Conservation (phyloP, 1,140 invertebrate species). For the Conus betulinus region DNA sequence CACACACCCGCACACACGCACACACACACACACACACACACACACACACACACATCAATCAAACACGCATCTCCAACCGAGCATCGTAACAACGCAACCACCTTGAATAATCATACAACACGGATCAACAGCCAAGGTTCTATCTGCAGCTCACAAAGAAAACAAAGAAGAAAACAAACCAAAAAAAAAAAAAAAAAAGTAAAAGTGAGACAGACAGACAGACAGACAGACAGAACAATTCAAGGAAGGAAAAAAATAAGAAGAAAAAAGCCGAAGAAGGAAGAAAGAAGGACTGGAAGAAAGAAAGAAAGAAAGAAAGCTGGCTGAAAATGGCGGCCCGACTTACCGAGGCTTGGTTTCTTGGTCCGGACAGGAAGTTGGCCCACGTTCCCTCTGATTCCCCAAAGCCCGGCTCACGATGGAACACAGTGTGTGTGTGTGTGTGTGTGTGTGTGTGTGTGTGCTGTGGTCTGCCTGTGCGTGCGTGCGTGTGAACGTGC, state of each 20-base stretch:
- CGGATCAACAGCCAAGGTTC: not conserved
- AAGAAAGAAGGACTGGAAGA: not conserved
- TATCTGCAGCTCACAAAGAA: no score
- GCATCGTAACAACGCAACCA: not conserved
- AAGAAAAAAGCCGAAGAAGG: not conserved
- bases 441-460: no score
- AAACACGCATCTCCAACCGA: not conserved
- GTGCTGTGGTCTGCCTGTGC: no score
- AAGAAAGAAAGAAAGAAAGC: not conserved
- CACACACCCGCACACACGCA: not conserved
- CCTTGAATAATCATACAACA: not conserved
- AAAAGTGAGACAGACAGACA: no score
- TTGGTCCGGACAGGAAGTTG: not conserved
- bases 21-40: not conserved
- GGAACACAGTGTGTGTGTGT: no score
- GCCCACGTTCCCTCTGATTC: not conserved
- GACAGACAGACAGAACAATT: no score
- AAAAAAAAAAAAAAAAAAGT: no score
- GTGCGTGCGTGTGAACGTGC: no score
- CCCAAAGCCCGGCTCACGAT: no score
- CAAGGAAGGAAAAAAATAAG: no score
- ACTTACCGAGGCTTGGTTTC: not conserved
- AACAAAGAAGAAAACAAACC: no score
- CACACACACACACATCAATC: not conserved
- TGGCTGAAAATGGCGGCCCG: not conserved